Conservation (phyloP, 2,888 invertebrate genomes). For the Melinaea marsaeus region DNA sequence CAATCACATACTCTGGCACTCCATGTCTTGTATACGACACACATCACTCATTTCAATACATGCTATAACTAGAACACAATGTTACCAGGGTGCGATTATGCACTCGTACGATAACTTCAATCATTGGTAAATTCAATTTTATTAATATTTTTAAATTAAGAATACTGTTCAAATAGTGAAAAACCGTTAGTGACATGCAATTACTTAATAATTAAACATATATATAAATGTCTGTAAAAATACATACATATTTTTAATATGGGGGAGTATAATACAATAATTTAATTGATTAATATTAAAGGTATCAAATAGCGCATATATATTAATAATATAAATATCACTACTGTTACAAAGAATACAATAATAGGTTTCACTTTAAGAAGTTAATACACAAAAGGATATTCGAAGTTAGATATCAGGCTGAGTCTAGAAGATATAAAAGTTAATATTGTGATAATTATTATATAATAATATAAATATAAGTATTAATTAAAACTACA, state of each 20-base stretch:
- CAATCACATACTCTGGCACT: conserved; percentile 75
- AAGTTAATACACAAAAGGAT: no score
- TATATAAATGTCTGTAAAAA: background rate
- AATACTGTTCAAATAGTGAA: no score
- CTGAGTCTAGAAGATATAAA: no score
- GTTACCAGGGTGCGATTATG: background rate
- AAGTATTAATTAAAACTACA: no score
- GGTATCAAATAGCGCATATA: conserved; percentile 26
- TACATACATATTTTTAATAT: background rate
- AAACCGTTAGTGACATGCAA: background rate
- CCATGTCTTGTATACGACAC: conserved; percentile 47
- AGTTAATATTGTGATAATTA: no score
- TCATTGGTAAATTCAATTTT: background rate
- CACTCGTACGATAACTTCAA: background rate
- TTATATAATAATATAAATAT: no score
- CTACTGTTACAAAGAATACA: no score
- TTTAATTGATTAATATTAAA: conserved; percentile 19
- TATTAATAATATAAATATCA: background rate
- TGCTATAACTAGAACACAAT: background rate
- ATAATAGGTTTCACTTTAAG: background rate
- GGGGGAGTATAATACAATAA: background rate
- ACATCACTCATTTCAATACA: conserved; percentile 29
- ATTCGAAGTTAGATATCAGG: no score
- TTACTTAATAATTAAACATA: background rate
- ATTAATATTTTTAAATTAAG: no score